A percentile compares a stretch with the other conserved stretches of the same genome.
Evolutionary conservation across 1,140 invertebrate genomes (phyloP).

Genomic region (Diprion similis): DNA sequence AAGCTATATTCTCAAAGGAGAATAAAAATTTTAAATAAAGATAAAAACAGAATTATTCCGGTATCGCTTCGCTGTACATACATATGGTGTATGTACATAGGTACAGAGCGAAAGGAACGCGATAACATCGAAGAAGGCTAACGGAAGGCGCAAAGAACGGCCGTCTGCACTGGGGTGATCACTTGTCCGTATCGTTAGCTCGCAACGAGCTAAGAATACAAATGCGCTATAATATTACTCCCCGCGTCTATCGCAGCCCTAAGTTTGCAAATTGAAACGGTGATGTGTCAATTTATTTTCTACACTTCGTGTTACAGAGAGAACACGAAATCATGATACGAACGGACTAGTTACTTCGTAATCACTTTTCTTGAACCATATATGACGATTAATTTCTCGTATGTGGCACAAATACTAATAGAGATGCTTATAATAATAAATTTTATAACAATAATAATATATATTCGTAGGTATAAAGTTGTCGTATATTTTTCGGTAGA

Average conservation of each 20-base stretch:
- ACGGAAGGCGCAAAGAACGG: neutral
- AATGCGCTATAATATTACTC: neutral
- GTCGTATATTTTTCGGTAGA: neutral
- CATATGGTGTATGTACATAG: no score
- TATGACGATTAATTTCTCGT: neutral
- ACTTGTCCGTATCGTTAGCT: neutral
- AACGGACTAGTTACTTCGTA: neutral
- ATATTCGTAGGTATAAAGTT: no score
- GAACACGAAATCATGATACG: neutral
- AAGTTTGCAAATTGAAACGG: neutral
- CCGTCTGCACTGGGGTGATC: constrained; percentile 2
- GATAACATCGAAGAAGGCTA: neutral
- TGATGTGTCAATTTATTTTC: neutral
- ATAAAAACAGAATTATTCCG: neutral
- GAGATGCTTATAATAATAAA: no score
- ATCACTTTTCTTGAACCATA: neutral
- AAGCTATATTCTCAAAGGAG: neutral
- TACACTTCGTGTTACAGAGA: neutral
- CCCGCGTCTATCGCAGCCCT: neutral
- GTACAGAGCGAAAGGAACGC: neutral
- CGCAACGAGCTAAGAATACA: neutral
- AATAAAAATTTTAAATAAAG: neutral
- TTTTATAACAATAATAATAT: no score
- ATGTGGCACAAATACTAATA: neutral
- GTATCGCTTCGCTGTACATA: neutral